Conservation (phyloP, 1,140 invertebrate genomes). For the Papilio machaon region DNA sequence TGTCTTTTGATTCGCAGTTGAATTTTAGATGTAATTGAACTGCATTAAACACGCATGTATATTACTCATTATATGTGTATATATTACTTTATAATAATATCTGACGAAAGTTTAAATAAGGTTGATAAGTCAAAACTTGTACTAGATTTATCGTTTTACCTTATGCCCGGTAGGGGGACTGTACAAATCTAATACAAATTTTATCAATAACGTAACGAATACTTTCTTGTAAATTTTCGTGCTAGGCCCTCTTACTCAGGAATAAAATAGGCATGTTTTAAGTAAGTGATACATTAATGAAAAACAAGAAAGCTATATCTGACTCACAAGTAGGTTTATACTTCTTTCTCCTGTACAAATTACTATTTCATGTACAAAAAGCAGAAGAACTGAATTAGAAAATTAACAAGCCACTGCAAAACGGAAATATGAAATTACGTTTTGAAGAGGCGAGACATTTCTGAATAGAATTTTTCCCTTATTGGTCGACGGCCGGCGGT, state of each 20-base stretch:
- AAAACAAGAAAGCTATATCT: background rate
- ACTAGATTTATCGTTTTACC: no score
- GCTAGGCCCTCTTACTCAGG: no score
- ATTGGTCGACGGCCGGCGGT: conserved; percentile 71
- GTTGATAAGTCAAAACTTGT: no score
- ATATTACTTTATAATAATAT: no score
- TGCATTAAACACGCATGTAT: background rate
- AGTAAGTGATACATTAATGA: no score
- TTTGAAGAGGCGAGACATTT: conserved; percentile 59
- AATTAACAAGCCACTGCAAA: conserved; percentile 40
- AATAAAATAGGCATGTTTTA: no score
- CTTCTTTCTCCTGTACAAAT: background rate
- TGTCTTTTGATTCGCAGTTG: background rate
- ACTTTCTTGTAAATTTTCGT: no score
- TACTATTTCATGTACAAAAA: conserved; percentile 10
- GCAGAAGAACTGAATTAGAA: conserved; percentile 29
- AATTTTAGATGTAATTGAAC: background rate
- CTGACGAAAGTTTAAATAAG: no score
- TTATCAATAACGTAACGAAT: no score
- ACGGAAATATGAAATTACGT: conserved; percentile 64
- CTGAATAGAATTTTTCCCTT: conserved; percentile 74
- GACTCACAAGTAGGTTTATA: background rate
- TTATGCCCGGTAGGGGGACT: no score
- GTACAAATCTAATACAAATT: no score
- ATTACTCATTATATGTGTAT: no score